Evolutionary conservation across 1,140 invertebrate species (phyloP).

Genomic region (Stenopsyche tienmushanensis): DNA sequence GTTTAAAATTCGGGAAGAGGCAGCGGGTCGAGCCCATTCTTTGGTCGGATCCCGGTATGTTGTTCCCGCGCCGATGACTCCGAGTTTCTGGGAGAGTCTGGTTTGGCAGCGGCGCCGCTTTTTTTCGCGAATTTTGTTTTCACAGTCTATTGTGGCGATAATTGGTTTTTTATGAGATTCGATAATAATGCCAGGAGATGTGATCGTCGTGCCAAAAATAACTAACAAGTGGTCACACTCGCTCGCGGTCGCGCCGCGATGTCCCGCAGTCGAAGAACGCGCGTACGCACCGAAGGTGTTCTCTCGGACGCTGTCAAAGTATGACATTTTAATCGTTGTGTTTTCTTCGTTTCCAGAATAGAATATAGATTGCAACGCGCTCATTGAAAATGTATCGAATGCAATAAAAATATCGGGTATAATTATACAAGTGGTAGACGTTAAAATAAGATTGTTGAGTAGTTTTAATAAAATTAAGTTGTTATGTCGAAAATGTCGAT

Average conservation of each 20-base stretch:
- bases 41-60: too few relatives aligned
- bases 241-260: neutral
- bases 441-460: neutral
- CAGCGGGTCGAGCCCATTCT: too few relatives aligned
- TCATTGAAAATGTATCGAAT: too few relatives aligned
- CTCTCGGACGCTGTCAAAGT: neutral
- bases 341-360: too few relatives aligned
- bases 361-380: too few relatives aligned
- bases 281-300: neutral
- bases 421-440: neutral
- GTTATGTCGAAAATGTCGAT: neutral
- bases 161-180: conserved; percentile 14
- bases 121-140: neutral
- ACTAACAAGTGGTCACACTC: conserved; percentile 11
- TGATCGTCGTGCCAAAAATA: conserved; percentile 22
- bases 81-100: neutral
- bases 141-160: conserved; percentile 11
- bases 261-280: neutral
- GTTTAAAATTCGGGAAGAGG: too few relatives aligned
- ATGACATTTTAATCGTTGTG: neutral
- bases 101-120: neutral
- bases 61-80: too few relatives aligned
- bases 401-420: too few relatives aligned
- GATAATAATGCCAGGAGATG: conserved; percentile 20
- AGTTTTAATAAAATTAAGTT: neutral